These are phyloP conservation scores for Amblyopsis hoosieri DNA, from an alignment of 2,797 vertebrate species.

Conservation along the genomic window DNA sequence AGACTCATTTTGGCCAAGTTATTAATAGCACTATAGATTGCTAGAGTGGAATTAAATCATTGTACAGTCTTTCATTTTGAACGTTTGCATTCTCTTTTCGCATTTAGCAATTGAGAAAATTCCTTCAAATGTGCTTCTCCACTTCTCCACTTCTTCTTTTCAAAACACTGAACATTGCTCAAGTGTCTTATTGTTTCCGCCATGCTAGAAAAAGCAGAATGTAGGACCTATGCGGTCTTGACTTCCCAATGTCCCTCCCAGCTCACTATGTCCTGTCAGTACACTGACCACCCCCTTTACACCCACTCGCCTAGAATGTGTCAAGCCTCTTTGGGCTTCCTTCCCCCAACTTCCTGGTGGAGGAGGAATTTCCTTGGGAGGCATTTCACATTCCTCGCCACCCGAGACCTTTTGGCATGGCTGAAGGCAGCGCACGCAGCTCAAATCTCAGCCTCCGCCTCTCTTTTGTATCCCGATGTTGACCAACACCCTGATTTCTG, in stretches of 20 bases:
- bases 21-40: no score
- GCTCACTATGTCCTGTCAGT: constrained; percentile 35
- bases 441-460: constrained; percentile 10
- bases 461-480: constrained; percentile 40
- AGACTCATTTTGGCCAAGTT: no score
- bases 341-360: constrained; percentile 65
- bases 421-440: constrained; percentile 11
- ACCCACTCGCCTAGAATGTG: constrained; percentile 63
- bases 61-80: neutral
- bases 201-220: neutral
- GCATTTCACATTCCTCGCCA: constrained; percentile 67
- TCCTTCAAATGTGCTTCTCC: neutral
- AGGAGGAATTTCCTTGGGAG: constrained; percentile 75
- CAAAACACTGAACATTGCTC: neutral
- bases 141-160: neutral
- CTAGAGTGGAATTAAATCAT: no score
- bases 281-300: constrained; percentile 49
- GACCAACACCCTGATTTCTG: constrained; percentile 53
- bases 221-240: constrained; percentile 2
- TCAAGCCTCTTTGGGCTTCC: constrained; percentile 66
- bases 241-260: constrained; percentile 12
- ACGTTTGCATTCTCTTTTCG: neutral
- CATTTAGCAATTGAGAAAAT: neutral
- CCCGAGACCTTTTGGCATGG: constrained; percentile 42
- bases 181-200: constrained; percentile 11